phyloP scores from a whole-genome alignment of 2,797 vertebrate genomes.

The Xenopus petersii region DNA sequence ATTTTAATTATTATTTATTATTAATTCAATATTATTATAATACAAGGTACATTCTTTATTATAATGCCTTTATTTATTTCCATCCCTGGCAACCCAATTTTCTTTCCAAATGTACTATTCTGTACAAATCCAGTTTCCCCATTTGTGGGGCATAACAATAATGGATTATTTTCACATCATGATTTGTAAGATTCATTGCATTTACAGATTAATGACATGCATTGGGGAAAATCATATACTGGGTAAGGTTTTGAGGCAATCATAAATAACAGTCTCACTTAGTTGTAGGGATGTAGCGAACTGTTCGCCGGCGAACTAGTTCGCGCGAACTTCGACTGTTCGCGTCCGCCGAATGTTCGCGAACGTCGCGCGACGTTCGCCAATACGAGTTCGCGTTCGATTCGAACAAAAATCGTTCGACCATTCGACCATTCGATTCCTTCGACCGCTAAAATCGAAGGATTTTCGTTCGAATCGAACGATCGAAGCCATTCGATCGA shows the following conservation, averaged over 20 bases:
- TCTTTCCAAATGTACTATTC: constrained; percentile 1
- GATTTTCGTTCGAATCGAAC: no score
- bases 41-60: neutral
- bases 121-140: neutral
- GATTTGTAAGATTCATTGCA: constrained; percentile 24
- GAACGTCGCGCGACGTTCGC: no score
- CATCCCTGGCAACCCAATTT: neutral
- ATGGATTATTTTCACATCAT: constrained; percentile 17
- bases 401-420: no score
- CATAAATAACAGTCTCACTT: constrained; percentile 36
- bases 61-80: neutral
- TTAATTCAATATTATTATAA: neutral
- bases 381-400: no score
- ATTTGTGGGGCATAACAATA: constrained; percentile 10
- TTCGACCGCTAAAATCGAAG: no score
- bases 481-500: no score
- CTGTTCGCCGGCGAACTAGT: no score
- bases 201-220: constrained; percentile 30
- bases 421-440: no score
- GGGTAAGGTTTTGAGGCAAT: constrained; percentile 17
- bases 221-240: constrained; percentile 33
- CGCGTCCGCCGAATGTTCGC: no score
- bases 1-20: no score
- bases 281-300: no score
- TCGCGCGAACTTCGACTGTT: no score